These are phyloP conservation scores for Hemitrygon akajei DNA, from an alignment of 2,797 vertebrate species.

Conservation along the genomic window DNA sequence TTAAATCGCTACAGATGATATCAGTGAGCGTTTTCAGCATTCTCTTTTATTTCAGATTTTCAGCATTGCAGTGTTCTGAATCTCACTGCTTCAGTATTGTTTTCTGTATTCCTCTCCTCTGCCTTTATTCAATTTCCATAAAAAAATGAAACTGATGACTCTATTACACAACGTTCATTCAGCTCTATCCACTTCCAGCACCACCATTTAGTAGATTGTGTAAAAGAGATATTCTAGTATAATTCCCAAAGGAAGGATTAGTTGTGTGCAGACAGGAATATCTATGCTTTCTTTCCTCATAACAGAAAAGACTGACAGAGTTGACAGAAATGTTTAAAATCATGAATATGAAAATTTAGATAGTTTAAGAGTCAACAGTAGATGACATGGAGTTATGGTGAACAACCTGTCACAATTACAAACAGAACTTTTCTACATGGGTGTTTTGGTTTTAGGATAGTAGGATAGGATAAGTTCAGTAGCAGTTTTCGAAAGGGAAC, in stretches of 20 bases:
- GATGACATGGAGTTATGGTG: background rate
- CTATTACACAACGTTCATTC: too few relatives aligned
- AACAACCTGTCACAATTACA: background rate
- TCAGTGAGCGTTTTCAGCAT: too few relatives aligned
- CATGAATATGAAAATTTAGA: background rate
- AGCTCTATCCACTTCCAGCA: background rate
- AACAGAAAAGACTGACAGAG: background rate
- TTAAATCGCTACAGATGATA: too few relatives aligned
- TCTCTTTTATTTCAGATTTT: too few relatives aligned
- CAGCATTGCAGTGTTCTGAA: too few relatives aligned
- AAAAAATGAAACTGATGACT: too few relatives aligned
- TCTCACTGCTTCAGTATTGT: too few relatives aligned
- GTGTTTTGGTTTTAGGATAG: background rate
- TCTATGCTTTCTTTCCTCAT: too few relatives aligned
- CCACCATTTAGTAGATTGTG: background rate
- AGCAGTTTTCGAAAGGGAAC: background rate
- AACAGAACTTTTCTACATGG: background rate
- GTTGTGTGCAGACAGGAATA: background rate
- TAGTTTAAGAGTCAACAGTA: background rate
- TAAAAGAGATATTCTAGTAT: background rate
- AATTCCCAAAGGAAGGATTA: background rate
- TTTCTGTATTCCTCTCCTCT: too few relatives aligned
- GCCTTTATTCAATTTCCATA: too few relatives aligned
- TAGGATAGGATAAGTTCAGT: background rate
- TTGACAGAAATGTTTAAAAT: too few relatives aligned